These are phyloP conservation scores for Petrolisthes manimaculis DNA, from an alignment of 2,888 invertebrate genomes.

Conservation along the genomic window DNA sequence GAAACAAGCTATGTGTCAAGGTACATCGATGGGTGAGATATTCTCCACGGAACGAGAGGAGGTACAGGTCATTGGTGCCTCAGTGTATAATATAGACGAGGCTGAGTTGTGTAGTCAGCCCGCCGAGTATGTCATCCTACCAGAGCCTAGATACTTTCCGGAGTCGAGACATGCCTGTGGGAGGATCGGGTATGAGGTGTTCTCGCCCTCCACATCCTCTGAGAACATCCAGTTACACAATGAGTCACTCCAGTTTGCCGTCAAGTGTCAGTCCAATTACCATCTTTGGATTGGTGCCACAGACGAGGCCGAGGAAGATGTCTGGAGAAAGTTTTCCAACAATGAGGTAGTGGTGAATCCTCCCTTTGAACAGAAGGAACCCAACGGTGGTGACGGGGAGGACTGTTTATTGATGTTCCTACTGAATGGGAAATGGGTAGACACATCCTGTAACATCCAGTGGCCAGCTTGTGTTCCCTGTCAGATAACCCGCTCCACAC, in stretches of 20 bases:
- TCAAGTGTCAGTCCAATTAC: constrained; percentile 26
- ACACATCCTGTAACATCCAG: constrained; percentile 25
- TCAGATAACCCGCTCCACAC: not conserved
- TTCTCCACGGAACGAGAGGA: constrained; percentile 44
- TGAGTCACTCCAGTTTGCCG: constrained; percentile 34
- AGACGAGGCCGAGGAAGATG: constrained; percentile 38
- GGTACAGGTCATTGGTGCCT: constrained; percentile 22
- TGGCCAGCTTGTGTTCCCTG: constrained; percentile 46
- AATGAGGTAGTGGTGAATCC: not conserved
- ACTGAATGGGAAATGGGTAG: constrained; percentile 36
- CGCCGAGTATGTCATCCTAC: constrained; percentile 40
- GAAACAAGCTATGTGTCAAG: constrained; percentile 1
- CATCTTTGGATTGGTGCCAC: constrained; percentile 51
- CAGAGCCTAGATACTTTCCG: constrained; percentile 25
- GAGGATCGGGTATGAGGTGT: constrained; percentile 30
- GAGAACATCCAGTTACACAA: constrained; percentile 34
- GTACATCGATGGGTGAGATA: not conserved
- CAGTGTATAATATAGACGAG: not conserved
- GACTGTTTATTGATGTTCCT: constrained; percentile 43
- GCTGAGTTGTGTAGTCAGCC: constrained; percentile 26
- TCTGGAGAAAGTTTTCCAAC: constrained; percentile 45
- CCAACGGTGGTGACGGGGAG: constrained; percentile 30
- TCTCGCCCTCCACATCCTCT: not conserved
- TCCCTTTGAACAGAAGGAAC: constrained; percentile 36
- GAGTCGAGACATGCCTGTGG: constrained; percentile 21